A percentile compares a stretch with the other conserved stretches of the same genome.
phyloP scores from a whole-genome alignment of 2,888 invertebrate genomes.

The Eilema caniola region DNA sequence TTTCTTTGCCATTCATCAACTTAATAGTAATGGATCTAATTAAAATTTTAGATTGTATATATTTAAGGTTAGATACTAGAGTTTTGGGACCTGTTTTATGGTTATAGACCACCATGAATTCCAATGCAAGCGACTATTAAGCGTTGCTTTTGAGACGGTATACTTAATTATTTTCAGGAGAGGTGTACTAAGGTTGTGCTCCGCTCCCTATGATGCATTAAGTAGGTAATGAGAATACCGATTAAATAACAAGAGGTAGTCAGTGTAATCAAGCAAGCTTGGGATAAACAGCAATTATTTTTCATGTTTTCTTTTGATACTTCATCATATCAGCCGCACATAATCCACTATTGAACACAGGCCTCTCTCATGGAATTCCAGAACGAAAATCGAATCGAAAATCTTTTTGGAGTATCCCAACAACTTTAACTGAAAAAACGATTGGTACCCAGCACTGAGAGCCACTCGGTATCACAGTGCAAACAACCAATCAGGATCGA shows the following conservation, averaged over 20 bases:
- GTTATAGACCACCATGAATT: not conserved
- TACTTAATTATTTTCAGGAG: not conserved
- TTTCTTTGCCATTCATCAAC: not conserved
- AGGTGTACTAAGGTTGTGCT: not conserved
- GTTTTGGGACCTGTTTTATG: slow-evolving; percentile 4
- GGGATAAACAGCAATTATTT: not conserved
- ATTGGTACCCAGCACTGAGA: too few species aligned
- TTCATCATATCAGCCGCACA: too few species aligned
- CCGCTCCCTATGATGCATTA: not conserved
- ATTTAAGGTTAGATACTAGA: not conserved
- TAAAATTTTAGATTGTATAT: slow-evolving; percentile 4
- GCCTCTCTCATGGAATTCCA: too few species aligned
- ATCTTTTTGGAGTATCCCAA: too few species aligned
- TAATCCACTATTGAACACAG: too few species aligned
- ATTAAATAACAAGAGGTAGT: not conserved
- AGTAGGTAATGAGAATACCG: not conserved
- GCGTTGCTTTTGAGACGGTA: not conserved
- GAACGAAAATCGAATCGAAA: too few species aligned
- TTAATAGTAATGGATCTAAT: not conserved
- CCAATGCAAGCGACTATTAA: slow-evolving; percentile 6
- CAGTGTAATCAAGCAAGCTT: not conserved
- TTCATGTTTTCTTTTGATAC: too few species aligned
- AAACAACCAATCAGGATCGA: too few species aligned
- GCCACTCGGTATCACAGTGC: too few species aligned
- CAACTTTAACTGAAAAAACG: too few species aligned